phyloP scores from a whole-genome alignment of 2,888 invertebrate species.

The Plebejus melissa region DNA sequence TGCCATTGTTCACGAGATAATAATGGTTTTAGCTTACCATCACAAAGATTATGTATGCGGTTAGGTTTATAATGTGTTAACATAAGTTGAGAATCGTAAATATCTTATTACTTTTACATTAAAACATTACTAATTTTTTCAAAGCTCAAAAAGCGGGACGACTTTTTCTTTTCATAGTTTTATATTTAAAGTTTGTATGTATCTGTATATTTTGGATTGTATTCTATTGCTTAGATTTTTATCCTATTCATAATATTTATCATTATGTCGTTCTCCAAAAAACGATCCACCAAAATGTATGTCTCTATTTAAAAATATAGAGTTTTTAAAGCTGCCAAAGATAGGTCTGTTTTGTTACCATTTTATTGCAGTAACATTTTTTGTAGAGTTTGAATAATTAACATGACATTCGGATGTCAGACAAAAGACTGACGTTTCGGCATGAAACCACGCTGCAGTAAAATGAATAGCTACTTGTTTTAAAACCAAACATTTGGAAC shows the following conservation, averaged over 20 bases:
- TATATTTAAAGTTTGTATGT: no score
- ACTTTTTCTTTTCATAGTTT: no score
- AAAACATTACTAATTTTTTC: neutral
- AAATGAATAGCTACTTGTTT: conserved; percentile 24
- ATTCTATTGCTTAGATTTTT: no score
- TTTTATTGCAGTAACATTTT: neutral
- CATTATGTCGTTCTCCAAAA: no score
- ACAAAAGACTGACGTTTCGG: conserved; percentile 1
- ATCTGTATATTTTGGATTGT: no score
- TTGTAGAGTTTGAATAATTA: neutral
- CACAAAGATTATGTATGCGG: neutral
- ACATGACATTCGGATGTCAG: neutral
- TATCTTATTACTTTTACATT: neutral
- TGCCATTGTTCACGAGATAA: conserved; percentile 10
- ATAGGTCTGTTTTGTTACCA: neutral
- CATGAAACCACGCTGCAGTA: conserved; percentile 15
- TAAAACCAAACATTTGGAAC: conserved; percentile 21
- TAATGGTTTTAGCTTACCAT: conserved; percentile 10
- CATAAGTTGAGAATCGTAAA: neutral
- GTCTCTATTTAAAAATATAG: neutral
- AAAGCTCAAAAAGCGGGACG: no score
- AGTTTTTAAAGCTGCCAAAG: neutral
- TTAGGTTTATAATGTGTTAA: neutral
- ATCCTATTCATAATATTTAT: no score
- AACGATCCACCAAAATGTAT: no score